Evolutionary conservation across 2,888 invertebrate genomes (phyloP).

Genomic region (Bedellia somnulentella): DNA sequence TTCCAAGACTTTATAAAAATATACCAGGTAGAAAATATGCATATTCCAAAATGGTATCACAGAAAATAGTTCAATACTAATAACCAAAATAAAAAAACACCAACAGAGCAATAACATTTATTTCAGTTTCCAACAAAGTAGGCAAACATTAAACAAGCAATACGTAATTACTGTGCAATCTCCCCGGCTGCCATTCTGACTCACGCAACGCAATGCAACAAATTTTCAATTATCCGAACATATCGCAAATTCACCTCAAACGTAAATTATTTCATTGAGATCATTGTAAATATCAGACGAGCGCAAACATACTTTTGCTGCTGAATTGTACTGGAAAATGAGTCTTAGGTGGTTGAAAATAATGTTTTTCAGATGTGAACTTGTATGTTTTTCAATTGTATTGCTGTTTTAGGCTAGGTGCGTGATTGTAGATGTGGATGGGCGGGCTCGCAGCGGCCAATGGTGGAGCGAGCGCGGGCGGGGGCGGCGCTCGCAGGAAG

Average conservation of each 20-base stretch:
- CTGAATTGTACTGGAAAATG: not conserved
- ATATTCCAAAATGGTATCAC: no score
- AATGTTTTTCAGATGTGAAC: not conserved
- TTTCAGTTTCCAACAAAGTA: no score
- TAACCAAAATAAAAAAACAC: no score
- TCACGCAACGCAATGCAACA: slow-evolving; percentile 60
- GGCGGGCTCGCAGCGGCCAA: slow-evolving; percentile 41
- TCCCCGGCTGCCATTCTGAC: no score
- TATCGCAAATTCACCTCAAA: slow-evolving; percentile 59
- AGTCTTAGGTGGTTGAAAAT: not conserved
- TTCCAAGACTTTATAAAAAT: no score
- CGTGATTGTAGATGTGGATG: slow-evolving; percentile 52
- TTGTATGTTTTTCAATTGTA: slow-evolving; percentile 1
- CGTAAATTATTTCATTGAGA: slow-evolving; percentile 58
- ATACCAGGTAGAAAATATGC: no score
- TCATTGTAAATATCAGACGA: slow-evolving; percentile 41
- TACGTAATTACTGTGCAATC: no score
- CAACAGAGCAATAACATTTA: no score
- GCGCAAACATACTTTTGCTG: not conserved
- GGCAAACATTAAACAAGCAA: no score
- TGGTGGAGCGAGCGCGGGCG: slow-evolving; percentile 19
- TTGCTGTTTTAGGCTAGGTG: slow-evolving; percentile 3
- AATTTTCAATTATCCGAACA: slow-evolving; percentile 58
- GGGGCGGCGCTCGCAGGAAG: slow-evolving; percentile 45
- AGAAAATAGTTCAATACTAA: no score